Percentiles rank a stretch among this genome's conserved stretches.
Evolutionary conservation across 2,797 vertebrate genomes (phyloP).

Genomic region (Cryptoprocta ferox): DNA sequence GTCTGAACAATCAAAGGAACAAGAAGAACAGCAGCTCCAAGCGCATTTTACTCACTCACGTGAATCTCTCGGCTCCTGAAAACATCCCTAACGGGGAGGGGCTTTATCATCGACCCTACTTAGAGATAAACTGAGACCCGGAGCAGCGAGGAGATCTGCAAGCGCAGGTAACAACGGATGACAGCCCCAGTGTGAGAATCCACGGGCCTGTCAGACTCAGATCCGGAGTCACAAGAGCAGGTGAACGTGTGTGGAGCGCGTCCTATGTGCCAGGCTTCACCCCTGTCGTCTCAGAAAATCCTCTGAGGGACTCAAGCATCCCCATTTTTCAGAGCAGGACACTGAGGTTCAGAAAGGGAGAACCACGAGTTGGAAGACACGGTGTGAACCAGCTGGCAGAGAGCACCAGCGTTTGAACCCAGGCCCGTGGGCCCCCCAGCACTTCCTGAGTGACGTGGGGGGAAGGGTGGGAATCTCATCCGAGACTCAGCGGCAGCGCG

Average conservation of each 20-base stretch:
- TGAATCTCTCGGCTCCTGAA: neutral
- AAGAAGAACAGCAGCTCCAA: neutral
- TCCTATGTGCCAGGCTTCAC: neutral
- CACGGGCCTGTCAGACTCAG: neutral
- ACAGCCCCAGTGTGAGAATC: neutral
- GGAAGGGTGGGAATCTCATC: neutral
- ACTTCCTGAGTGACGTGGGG: neutral
- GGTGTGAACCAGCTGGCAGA: neutral
- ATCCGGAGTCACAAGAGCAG: neutral
- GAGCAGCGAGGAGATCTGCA: neutral
- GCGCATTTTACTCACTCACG: neutral
- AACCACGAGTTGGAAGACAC: neutral
- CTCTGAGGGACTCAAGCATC: neutral
- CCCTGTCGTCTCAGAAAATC: neutral
- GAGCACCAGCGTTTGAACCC: neutral
- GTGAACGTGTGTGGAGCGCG: neutral
- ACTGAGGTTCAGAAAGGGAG: slow-evolving; percentile 2
- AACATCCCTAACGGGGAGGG: neutral
- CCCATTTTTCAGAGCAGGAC: slow-evolving; percentile 3
- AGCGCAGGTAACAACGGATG: neutral
- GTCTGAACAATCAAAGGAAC: neutral
- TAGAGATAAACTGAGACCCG: slow-evolving; percentile 44
- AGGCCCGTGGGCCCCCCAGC: neutral
- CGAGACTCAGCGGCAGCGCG: accelerated
- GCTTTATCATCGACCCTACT: neutral